A percentile compares a stretch with the other conserved stretches of the same genome.
These are phyloP conservation scores for Xiphophorus hellerii DNA, from an alignment of 2,113 vertebrate species.

Conservation along the genomic window DNA sequence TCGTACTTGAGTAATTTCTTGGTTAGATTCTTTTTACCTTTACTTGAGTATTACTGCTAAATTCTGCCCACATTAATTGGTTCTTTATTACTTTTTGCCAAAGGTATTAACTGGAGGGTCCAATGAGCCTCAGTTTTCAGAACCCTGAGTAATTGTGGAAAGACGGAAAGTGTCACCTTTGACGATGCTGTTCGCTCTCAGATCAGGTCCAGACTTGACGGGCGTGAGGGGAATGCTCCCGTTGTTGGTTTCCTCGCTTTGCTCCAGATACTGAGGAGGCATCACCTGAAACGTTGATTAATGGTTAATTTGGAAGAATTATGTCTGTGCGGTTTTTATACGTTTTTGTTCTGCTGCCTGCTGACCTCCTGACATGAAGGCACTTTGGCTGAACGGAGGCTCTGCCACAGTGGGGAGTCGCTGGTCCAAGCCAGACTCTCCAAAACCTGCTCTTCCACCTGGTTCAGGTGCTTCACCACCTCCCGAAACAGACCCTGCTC, in stretches of 20 bases:
- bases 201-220: constrained; percentile 68
- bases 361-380: constrained; percentile 90
- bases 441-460: constrained; percentile 93
- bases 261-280: constrained; percentile 90
- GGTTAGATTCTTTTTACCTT: too few species aligned
- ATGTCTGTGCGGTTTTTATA: not conserved
- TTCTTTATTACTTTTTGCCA: too few species aligned
- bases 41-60: too few species aligned
- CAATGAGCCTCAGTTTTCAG: too few species aligned
- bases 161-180: constrained; percentile 44
- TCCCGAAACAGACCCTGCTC: constrained; percentile 93
- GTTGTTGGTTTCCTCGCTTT: constrained; percentile 72
- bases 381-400: constrained; percentile 84
- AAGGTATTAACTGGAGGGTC: too few species aligned
- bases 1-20: too few species aligned
- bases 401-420: constrained; percentile 89
- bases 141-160: not conserved
- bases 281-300: constrained; percentile 83
- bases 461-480: constrained; percentile 94
- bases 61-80: too few species aligned
- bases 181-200: constrained; percentile 72
- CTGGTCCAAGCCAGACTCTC: constrained; percentile 91
- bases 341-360: not conserved
- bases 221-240: constrained; percentile 40
- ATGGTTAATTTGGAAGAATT: not conserved